A percentile compares a stretch with the other conserved stretches of the same genome.
phyloP scores from a whole-genome alignment of 1,140 invertebrate genomes.

The Caenorhabditis briggsae region DNA sequence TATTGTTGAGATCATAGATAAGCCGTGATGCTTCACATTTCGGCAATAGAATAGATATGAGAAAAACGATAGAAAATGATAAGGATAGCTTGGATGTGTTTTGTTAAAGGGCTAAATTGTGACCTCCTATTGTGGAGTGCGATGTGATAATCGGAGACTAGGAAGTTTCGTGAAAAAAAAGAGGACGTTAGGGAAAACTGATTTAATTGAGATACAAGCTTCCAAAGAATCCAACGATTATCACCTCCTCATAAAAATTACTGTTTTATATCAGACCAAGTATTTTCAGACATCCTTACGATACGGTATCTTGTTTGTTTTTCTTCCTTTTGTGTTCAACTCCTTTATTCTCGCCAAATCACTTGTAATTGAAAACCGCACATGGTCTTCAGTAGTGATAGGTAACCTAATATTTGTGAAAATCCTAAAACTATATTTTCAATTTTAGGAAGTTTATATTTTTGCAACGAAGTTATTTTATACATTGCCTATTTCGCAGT shows the following conservation, averaged over 20 bases:
- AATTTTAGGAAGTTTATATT: slow-evolving; percentile 5
- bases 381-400: neutral
- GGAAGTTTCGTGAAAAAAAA: no score
- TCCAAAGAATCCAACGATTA: neutral
- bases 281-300: neutral
- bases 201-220: no score
- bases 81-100: neutral
- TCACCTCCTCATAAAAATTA: neutral
- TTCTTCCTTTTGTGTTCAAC: slow-evolving; percentile 19
- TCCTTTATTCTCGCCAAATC: neutral
- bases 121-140: neutral
- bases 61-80: neutral
- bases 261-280: neutral
- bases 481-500: slow-evolving; percentile 5
- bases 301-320: slow-evolving; percentile 1
- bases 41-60: neutral
- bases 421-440: neutral
- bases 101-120: neutral
- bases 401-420: neutral
- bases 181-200: no score
- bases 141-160: neutral
- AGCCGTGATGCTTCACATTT: neutral
- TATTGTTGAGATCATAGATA: slow-evolving; percentile 22
- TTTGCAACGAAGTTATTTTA: slow-evolving; percentile 2
- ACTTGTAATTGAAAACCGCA: slow-evolving; percentile 4